Evolutionary conservation across 2,888 invertebrate genomes (phyloP).

Genomic region (Tachina fera): DNA sequence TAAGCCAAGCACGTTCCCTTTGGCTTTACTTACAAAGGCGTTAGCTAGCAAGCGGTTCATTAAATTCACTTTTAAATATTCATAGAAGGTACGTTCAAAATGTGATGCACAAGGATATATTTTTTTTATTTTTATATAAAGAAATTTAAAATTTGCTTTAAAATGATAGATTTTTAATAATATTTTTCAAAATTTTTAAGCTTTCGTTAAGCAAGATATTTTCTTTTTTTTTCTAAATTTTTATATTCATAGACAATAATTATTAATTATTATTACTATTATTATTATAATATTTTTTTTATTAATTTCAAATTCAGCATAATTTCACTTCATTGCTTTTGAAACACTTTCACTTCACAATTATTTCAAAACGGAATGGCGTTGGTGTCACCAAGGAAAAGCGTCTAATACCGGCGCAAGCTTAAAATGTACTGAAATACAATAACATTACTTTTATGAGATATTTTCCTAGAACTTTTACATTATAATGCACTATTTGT

Average conservation of each 20-base stretch:
- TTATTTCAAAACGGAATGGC: neutral
- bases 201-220: neutral
- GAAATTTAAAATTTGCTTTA: too few relatives aligned
- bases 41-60: constrained; percentile 7
- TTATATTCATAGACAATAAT: neutral
- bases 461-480: constrained; percentile 21
- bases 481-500: neutral
- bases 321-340: constrained; percentile 8
- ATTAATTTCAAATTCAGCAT: constrained; percentile 5
- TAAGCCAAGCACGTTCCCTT: constrained; percentile 45
- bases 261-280: neutral
- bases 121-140: neutral
- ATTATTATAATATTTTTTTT: constrained; percentile 8
- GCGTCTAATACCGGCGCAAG: constrained; percentile 75
- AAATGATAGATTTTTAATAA: neutral
- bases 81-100: neutral
- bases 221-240: neutral
- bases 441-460: constrained; percentile 39
- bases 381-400: constrained; percentile 17
- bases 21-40: constrained; percentile 6
- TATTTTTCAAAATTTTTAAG: too few relatives aligned
- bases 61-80: constrained; percentile 30
- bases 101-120: neutral
- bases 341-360: neutral
- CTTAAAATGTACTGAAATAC: constrained; percentile 74